phyloP scores from a whole-genome alignment of 1,140 invertebrate genomes.

The Ephestia elutella region DNA sequence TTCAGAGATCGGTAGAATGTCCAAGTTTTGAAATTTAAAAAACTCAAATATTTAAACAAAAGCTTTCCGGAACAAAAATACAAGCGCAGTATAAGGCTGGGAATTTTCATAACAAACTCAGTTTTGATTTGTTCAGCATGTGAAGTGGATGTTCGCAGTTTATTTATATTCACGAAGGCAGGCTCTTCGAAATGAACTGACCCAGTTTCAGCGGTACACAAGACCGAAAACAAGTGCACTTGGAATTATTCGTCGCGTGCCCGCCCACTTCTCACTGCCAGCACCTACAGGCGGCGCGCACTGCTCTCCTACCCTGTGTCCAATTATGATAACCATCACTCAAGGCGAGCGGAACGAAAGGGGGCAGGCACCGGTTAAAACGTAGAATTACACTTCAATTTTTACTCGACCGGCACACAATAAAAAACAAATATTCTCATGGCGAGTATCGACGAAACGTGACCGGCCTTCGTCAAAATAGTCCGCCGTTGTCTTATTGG shows the following conservation, averaged over 20 bases:
- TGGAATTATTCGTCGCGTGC: slow-evolving; percentile 9
- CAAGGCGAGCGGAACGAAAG: slow-evolving; percentile 71
- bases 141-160: neutral
- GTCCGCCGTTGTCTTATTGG: slow-evolving; percentile 66
- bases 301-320: slow-evolving; percentile 6
- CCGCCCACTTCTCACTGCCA: slow-evolving; percentile 1
- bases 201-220: slow-evolving; percentile 9
- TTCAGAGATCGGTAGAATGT: too few relatives aligned
- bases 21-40: neutral
- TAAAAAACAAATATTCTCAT: slow-evolving; percentile 75
- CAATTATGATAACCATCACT: slow-evolving; percentile 70
- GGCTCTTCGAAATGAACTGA: slow-evolving; percentile 9
- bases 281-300: slow-evolving; percentile 5
- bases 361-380: slow-evolving; percentile 69
- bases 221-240: slow-evolving; percentile 11
- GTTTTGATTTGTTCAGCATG: neutral
- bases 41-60: neutral
- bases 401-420: slow-evolving; percentile 64
- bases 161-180: slow-evolving; percentile 3
- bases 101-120: neutral
- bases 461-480: slow-evolving; percentile 72
- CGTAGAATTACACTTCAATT: slow-evolving; percentile 72
- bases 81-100: neutral
- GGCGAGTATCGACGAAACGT: slow-evolving; percentile 69
- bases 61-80: neutral